Percentiles rank a stretch among this genome's conserved stretches.
Conservation (phyloP, 2,113 vertebrate genomes). For the Anthoscopus minutus region DNA sequence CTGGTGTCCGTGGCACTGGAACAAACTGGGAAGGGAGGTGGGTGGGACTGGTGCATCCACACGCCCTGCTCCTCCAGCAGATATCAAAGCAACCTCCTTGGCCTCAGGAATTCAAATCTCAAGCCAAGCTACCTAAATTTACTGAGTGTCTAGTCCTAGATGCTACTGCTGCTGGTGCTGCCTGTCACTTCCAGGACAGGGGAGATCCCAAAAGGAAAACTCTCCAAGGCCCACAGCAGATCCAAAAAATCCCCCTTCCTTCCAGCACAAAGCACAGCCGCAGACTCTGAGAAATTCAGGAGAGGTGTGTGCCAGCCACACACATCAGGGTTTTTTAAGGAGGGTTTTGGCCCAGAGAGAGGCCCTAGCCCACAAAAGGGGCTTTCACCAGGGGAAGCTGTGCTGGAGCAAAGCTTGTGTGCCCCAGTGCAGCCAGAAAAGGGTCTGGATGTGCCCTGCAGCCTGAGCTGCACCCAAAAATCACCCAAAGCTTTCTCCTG, state of each 20-base stretch:
- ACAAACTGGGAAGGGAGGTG: neutral
- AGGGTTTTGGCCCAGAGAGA: neutral
- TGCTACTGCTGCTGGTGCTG: neutral
- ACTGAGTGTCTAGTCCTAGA: no score
- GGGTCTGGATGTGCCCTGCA: neutral
- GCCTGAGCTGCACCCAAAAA: neutral
- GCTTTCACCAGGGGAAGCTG: neutral
- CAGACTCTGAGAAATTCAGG: neutral
- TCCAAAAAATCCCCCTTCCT: neutral
- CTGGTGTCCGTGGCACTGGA: neutral
- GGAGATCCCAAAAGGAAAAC: neutral
- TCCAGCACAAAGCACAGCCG: neutral
- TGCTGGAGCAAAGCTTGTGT: neutral
- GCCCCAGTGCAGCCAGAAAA: neutral
- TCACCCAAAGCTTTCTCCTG: neutral
- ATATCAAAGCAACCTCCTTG: neutral
- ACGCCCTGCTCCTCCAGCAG: neutral
- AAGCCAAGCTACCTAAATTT: neutral
- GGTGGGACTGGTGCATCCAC: neutral
- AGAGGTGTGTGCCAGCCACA: neutral
- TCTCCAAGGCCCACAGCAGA: neutral
- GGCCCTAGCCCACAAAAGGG: neutral
- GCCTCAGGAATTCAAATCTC: neutral
- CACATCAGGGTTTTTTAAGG: accelerated
- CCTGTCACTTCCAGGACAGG: neutral